Evolutionary conservation across 2,888 invertebrate genomes (phyloP).

Genomic region (Bruchidius siliquastri): DNA sequence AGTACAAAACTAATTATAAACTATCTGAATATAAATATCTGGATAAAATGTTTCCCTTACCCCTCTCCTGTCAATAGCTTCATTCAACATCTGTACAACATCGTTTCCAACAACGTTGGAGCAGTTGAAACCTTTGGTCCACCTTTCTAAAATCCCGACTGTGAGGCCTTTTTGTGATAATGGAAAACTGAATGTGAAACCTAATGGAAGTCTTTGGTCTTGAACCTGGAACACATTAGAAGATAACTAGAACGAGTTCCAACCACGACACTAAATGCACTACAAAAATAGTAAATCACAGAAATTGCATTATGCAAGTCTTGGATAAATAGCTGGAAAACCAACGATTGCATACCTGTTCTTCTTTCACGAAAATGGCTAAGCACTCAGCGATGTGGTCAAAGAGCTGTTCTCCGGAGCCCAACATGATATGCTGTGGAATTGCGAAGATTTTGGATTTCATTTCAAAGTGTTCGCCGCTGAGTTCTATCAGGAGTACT

Average conservation of each 20-base stretch:
- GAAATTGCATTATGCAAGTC: no score
- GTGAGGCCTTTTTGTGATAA: constrained; percentile 82
- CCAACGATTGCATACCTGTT: constrained; percentile 52
- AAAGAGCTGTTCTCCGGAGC: constrained; percentile 62
- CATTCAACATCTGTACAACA: constrained; percentile 82
- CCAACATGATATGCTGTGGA: constrained; percentile 91
- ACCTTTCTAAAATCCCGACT: constrained; percentile 77
- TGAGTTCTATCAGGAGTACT: constrained; percentile 85
- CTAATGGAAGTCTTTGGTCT: constrained; percentile 42
- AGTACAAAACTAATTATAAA: no score
- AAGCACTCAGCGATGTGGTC: constrained; percentile 81
- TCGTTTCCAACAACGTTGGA: constrained; percentile 86
- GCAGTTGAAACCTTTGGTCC: constrained; percentile 93
- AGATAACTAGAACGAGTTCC: constrained; percentile 3
- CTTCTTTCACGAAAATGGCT: constrained; percentile 84
- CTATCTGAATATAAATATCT: neutral
- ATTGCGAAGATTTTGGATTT: constrained; percentile 97
- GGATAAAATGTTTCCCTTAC: constrained; percentile 50
- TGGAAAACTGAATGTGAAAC: constrained; percentile 97
- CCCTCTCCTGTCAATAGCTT: constrained; percentile 82
- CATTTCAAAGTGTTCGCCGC: constrained; percentile 88
- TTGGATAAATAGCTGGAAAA: neutral
- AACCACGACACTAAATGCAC: no score
- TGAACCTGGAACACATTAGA: constrained; percentile 11
- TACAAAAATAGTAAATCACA: no score